Evolutionary conservation across 2,113 vertebrate genomes (phyloP).

Genomic region (Furnarius figulus): DNA sequence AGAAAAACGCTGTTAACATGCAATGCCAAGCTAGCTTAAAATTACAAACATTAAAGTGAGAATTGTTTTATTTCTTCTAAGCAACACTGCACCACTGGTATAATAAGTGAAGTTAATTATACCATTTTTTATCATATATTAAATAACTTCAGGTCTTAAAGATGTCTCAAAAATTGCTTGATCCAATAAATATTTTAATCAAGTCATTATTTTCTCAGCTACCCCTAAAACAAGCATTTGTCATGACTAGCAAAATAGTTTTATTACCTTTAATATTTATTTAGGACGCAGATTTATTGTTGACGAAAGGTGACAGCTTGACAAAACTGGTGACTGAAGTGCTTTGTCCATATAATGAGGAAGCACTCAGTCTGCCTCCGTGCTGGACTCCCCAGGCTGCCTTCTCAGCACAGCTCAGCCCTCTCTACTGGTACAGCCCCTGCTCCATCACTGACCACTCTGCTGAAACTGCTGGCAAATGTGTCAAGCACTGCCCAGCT

Average conservation of each 20-base stretch:
- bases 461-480: not conserved
- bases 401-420: not conserved
- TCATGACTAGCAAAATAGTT: not conserved
- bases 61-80: slow-evolving; percentile 23
- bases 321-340: not conserved
- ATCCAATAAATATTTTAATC: slow-evolving; percentile 18
- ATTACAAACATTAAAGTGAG: not conserved
- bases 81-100: not conserved
- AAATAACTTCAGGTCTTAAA: slow-evolving; percentile 6
- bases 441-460: not conserved
- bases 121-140: not conserved
- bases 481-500: not conserved
- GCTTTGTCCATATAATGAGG: not conserved
- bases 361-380: not conserved
- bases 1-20: slow-evolving; percentile 13
- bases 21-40: not conserved
- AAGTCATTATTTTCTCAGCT: not conserved
- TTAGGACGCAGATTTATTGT: not conserved
- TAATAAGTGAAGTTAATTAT: slow-evolving; percentile 7
- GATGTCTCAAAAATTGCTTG: not conserved
- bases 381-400: not conserved
- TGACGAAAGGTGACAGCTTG: not conserved
- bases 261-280: not conserved
- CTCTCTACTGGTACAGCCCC: not conserved
- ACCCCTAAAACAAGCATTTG: not conserved